Percentiles rank a stretch among this genome's conserved stretches.
Conservation (phyloP, 2,113 vertebrate species). For the Felis chaus region DNA sequence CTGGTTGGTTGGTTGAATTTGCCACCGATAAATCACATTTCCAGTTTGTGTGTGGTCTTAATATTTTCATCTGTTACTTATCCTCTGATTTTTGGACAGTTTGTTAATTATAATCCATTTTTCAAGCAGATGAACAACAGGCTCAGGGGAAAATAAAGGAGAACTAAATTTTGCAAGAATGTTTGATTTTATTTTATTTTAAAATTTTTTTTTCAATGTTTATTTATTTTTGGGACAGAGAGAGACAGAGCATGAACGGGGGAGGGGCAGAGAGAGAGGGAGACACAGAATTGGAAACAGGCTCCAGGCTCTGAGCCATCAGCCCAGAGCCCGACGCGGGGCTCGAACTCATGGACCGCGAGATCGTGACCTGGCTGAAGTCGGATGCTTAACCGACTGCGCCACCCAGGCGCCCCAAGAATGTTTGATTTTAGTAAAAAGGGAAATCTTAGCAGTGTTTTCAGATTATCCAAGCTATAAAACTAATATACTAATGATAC, state of each 20-base stretch:
- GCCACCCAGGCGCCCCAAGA: too few species aligned
- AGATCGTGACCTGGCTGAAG: too few species aligned
- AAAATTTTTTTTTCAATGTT: too few species aligned
- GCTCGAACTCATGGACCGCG: too few species aligned
- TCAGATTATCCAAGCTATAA: not conserved
- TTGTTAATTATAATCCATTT: slow-evolving; percentile 1
- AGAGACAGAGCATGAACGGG: too few species aligned
- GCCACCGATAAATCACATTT: not conserved
- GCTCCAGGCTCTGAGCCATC: too few species aligned
- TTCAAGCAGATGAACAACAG: not conserved
- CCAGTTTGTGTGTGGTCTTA: not conserved
- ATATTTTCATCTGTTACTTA: not conserved
- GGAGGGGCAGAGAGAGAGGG: too few species aligned
- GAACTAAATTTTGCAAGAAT: not conserved
- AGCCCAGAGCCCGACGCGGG: too few species aligned
- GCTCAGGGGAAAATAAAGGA: not conserved
- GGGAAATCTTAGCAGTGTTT: not conserved
- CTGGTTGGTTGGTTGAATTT: not conserved
- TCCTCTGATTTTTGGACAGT: not conserved
- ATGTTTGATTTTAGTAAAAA: slow-evolving; percentile 23
- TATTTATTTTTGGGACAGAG: too few species aligned
- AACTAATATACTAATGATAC: not conserved
- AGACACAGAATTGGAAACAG: too few species aligned
- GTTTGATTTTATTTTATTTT: slow-evolving; percentile 34
- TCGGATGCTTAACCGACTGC: too few species aligned